A percentile compares a stretch with the other conserved stretches of the same genome.
Evolutionary conservation across 2,797 vertebrate species (phyloP).

Genomic region (Darevskia nairensis): DNA sequence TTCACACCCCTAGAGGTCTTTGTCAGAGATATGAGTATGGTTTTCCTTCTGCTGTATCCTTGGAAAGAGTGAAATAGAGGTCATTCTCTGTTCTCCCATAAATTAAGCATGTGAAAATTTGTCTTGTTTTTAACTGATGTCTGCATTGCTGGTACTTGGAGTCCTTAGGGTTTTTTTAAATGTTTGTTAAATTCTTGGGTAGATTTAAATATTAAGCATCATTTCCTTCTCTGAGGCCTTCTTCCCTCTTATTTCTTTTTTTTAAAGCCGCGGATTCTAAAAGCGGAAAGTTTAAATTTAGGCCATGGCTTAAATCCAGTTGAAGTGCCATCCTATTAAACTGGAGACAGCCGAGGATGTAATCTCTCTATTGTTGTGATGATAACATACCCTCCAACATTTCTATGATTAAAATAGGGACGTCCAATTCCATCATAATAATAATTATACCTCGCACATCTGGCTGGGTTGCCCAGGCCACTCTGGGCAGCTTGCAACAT

Average conservation of each 20-base stretch:
- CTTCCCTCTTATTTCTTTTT: not conserved
- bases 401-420: no score
- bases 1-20: constrained; percentile 16
- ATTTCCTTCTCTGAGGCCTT: not conserved
- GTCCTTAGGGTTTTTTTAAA: constrained; percentile 35
- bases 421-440: no score
- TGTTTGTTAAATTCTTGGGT: constrained; percentile 14
- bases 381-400: no score
- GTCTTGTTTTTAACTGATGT: constrained; percentile 31
- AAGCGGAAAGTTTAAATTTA: not conserved
- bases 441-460: no score
- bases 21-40: not conserved
- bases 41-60: constrained; percentile 35
- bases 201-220: constrained; percentile 16
- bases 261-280: not conserved
- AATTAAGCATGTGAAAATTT: constrained; percentile 34
- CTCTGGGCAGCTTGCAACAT: no score
- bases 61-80: constrained; percentile 20
- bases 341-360: not conserved
- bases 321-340: not conserved
- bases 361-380: not conserved
- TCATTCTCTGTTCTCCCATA: constrained; percentile 29
- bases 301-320: not conserved
- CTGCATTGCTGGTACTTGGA: constrained; percentile 32
- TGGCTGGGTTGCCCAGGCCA: no score